Percentiles rank a stretch among this genome's conserved stretches.
phyloP scores from a whole-genome alignment of 2,797 vertebrate species.

The Lithobates pipiens region DNA sequence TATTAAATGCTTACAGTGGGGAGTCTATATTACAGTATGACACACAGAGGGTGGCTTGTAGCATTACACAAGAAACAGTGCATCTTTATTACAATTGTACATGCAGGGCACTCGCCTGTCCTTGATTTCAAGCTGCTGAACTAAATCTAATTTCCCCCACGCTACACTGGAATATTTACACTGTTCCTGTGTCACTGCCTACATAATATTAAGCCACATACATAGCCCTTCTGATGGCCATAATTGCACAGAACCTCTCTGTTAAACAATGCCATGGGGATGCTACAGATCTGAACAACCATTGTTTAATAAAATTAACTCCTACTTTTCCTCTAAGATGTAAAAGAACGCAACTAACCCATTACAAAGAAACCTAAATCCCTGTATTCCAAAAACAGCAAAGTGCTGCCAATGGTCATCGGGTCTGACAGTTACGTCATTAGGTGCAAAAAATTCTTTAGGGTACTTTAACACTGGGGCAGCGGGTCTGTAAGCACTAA shows the following conservation, averaged over 20 bases:
- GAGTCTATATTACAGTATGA: conserved; percentile 22
- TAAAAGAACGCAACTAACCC: neutral
- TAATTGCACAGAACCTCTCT: neutral
- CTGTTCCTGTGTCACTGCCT: conserved; percentile 32
- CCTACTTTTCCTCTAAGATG: neutral
- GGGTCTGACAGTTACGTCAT: neutral
- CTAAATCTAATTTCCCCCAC: conserved; percentile 50
- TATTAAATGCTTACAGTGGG: conserved; percentile 13
- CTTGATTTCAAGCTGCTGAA: conserved; percentile 41
- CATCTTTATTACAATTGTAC: conserved; percentile 37
- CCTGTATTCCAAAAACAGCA: neutral
- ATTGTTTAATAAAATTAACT: conserved; percentile 19
- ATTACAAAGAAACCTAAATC: neutral
- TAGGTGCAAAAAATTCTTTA: neutral
- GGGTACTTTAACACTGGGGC: too few relatives aligned
- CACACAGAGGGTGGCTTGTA: conserved; percentile 39
- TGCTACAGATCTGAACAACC: neutral
- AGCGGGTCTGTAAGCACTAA: too few relatives aligned
- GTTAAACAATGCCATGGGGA: neutral
- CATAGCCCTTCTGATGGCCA: neutral
- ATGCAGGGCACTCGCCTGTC: conserved; percentile 28
- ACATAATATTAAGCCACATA: conserved; percentile 31
- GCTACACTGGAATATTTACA: conserved; percentile 40
- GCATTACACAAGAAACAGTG: conserved; percentile 25
- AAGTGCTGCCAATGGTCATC: neutral